Base-by-base conservation (phyloP, 2,888 invertebrate species). In the Rhagonycha lutea region DNA sequence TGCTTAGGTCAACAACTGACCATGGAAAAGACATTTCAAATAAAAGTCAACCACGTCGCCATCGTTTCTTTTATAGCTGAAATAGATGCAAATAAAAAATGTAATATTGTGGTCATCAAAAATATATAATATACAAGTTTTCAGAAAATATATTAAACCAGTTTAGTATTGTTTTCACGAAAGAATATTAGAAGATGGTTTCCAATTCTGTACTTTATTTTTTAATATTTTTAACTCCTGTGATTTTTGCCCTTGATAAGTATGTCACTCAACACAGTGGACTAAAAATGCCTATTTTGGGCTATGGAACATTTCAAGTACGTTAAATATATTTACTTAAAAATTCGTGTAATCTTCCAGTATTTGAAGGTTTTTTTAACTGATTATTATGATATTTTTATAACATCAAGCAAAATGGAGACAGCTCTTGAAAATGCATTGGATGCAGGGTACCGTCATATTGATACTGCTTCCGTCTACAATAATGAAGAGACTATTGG, bases 391-490 rank as follows among this genome's bases (percentile, higher is more conserved):
- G 9, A 14, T 65, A n/a, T n/a, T 86, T 88, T 29, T 81, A 90
- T 14, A 91, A 90, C n/a, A n/a, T n/a, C n/a, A n/a, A n/a, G n/a
- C 14, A 90, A 91, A 82, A 91, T 90, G 0, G 88, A 87, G 0
- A 90, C 91, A 68, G 92, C 91, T 0, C 88, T 93, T 8, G 90
- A 91, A 61, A 90, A 91, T 80, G 94, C 94, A 0, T 91, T 94
- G 70, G 92, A 93, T 79, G 86, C 90, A 29, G 94, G 94, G 0
- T 95, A 94, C 83, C 89, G 93, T 0, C 92, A 92, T 82, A 89
- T 95, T 73, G 95, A 95, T 83, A 92, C 93, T 72, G 92, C 92
- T 4, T 89, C 90, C 76, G 86, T 91, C 8, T 94, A 95, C 83
- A 88, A 90, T 14, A 91, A 92, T 14, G 93, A 93, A 81, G 90